Base-by-base conservation (phyloP, 23 tunicate genomes). In the Ciona savignyi region DNA sequence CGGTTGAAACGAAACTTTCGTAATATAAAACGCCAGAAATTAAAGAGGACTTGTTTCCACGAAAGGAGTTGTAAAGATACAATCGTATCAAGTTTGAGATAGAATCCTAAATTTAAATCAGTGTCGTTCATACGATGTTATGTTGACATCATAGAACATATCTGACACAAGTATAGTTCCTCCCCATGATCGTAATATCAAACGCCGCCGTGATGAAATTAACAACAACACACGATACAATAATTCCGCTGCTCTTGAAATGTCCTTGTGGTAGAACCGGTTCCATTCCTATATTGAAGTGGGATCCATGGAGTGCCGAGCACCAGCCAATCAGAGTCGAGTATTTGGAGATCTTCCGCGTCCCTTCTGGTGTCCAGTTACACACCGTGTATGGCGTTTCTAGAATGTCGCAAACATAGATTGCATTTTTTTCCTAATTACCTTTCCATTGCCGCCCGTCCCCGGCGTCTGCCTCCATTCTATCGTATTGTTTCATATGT, bases 221-320 rank as follows among this genome's bases (percentile, higher is more conserved):
- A n/a, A n/a, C n/a, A n/a, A n/a, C 67, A 63, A 63, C 26, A 63
- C 28, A n/a, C 28, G 28, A 63, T 25, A 25, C 26, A 22, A 63
- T 25, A 63, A 63, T 63, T 23, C 67, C 67, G 28, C 28, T 63
- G 87, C 80, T 82, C 87, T 82, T 82, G 63, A 82, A 82, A 82
- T 68, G 87, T 68, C 87, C 87, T 82, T 82, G 87, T 82, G 73
- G 35, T 74, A 60, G 33, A 33, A 72, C 32, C 63, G 76, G 63
- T 72, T 63, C 77, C 32, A 9, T 65, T 30, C 33, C 29, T 22
- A 24, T 21, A 29, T 32, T 77, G 56, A 77, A 77, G 81, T 65
- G 71, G 81, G 63, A 25, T 65, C 70, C 27, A 56, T 64, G 72
- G 73, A 73, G 25, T 32, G 66, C 29, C 26, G 20, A 28, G 21